Conservation (phyloP, 2,888 invertebrate species). For the Chromoteleia sp. region DNA sequence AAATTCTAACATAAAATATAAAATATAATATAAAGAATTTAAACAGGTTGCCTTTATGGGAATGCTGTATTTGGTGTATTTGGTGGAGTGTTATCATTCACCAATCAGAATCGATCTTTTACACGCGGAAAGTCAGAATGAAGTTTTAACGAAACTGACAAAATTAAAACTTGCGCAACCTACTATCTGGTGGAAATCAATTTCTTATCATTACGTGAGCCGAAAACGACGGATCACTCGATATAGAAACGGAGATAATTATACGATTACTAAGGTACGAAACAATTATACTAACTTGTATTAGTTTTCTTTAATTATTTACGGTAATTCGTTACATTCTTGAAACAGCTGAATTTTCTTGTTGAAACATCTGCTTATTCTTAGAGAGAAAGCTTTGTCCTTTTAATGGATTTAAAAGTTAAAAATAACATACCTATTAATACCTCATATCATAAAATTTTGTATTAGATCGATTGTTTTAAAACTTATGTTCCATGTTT, state of each 20-base stretch:
- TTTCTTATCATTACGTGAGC: slow-evolving; percentile 93
- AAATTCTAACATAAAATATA: background rate
- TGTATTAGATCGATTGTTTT: too few species aligned
- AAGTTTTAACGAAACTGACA: slow-evolving; percentile 88
- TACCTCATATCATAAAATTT: too few species aligned
- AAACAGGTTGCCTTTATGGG: slow-evolving; percentile 89
- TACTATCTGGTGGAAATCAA: slow-evolving; percentile 94
- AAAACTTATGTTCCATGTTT: too few species aligned
- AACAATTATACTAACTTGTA: slow-evolving; percentile 2
- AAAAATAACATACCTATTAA: too few species aligned
- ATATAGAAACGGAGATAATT: slow-evolving; percentile 92
- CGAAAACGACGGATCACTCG: slow-evolving; percentile 91
- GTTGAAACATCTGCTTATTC: too few species aligned
- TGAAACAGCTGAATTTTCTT: too few species aligned
- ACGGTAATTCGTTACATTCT: background rate
- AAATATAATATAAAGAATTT: background rate
- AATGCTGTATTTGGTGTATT: slow-evolving; percentile 91
- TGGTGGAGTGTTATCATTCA: slow-evolving; percentile 94
- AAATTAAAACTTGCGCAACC: slow-evolving; percentile 90
- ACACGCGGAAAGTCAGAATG: slow-evolving; percentile 88
- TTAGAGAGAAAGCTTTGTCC: too few species aligned
- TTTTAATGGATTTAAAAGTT: too few species aligned
- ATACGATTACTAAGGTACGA: slow-evolving; percentile 91
- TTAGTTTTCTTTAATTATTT: slow-evolving; percentile 11
- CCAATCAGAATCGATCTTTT: slow-evolving; percentile 90